A percentile compares a stretch with the other conserved stretches of the same genome.
These are phyloP conservation scores for Samia ricini DNA, from an alignment of 1,140 invertebrate species.

Conservation along the genomic window DNA sequence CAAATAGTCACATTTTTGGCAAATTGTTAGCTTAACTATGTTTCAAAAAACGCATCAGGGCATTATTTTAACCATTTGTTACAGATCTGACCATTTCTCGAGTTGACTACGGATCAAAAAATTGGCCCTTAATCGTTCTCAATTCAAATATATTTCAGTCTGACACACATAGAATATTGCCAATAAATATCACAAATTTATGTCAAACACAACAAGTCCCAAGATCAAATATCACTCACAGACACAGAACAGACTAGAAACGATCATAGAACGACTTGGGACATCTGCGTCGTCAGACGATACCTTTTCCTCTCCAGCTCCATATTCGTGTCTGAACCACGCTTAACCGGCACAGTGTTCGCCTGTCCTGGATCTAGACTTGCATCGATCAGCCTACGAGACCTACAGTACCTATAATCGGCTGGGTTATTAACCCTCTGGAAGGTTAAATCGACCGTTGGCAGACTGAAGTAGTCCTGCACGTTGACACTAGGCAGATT, in stretches of 20 bases:
- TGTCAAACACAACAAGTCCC: no score
- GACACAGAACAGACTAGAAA: slow-evolving; percentile 10
- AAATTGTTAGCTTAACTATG: no score
- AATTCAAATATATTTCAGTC: no score
- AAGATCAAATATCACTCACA: background rate
- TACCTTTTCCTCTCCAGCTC: slow-evolving; percentile 64
- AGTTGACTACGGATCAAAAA: no score
- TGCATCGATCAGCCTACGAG: slow-evolving; percentile 52
- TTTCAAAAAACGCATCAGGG: no score
- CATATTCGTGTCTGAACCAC: slow-evolving; percentile 43
- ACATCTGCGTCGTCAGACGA: slow-evolving; percentile 49
- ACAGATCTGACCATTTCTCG: no score
- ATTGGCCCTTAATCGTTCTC: no score
- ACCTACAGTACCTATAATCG: slow-evolving; percentile 53
- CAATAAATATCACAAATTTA: no score
- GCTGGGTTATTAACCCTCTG: slow-evolving; percentile 45
- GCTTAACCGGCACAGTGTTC: slow-evolving; percentile 57
- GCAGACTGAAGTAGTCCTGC: slow-evolving; percentile 39
- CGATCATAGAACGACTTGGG: slow-evolving; percentile 63
- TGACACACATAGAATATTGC: no score
- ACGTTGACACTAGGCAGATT: slow-evolving; percentile 24
- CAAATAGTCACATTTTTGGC: no score
- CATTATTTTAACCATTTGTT: no score
- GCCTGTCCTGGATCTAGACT: slow-evolving; percentile 46
- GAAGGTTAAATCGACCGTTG: slow-evolving; percentile 36